phyloP scores from a whole-genome alignment of 1,140 invertebrate species.

The Drosophila nigrodunni region DNA sequence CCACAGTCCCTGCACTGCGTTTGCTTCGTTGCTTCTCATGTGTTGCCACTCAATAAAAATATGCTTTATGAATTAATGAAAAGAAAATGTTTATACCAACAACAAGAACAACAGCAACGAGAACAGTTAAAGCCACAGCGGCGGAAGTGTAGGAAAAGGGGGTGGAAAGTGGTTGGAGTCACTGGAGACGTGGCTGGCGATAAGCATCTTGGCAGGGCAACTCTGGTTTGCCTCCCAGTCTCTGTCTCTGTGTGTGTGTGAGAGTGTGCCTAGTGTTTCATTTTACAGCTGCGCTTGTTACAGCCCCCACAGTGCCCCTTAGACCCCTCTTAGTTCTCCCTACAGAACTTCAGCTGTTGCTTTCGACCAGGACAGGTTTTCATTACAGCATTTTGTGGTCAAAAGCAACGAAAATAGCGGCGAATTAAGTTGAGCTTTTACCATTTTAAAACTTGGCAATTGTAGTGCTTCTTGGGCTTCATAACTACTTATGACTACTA shows the following conservation, averaged over 20 bases:
- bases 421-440: too few species aligned
- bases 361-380: constrained; percentile 54
- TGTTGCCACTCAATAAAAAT: constrained; percentile 82
- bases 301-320: not conserved
- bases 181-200: constrained; percentile 35
- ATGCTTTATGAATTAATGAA: constrained; percentile 82
- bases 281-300: constrained; percentile 52
- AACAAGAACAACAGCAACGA: constrained; percentile 32
- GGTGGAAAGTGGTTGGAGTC: not conserved
- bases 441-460: too few species aligned
- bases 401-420: constrained; percentile 10
- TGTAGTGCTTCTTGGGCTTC: too few species aligned
- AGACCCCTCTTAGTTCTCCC: not conserved
- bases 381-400: constrained; percentile 18
- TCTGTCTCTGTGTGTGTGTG: constrained; percentile 12
- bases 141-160: not conserved
- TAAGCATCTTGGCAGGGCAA: constrained; percentile 49
- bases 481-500: too few species aligned
- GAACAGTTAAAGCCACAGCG: constrained; percentile 21
- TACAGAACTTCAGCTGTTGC: constrained; percentile 24
- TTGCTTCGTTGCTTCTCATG: constrained; percentile 39
- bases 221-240: constrained; percentile 10
- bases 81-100: constrained; percentile 76
- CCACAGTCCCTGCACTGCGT: not conserved
- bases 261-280: constrained; percentile 50